Base-by-base conservation (phyloP, 1,140 invertebrate species). In the Lordiphosa mommai region DNA sequence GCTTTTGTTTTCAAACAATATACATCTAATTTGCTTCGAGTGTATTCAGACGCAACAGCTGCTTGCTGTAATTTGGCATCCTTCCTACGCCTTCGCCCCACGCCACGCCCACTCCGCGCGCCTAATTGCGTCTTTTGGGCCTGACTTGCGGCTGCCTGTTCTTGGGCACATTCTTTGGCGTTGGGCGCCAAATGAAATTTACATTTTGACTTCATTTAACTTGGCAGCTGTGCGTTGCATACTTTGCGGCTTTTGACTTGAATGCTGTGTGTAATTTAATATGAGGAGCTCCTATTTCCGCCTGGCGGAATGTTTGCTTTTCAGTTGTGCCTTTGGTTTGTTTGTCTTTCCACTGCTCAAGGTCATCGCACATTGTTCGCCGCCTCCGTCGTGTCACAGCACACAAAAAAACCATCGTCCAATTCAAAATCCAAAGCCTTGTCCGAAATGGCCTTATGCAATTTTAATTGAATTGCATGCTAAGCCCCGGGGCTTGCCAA, bases 181-280 rank as follows among this genome's bases (percentile, higher is more conserved):
- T 34, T 56, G 50, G 50, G 49, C 33, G 56, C 50, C 34, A 71
- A 80, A 82, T 76, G 71, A 82, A 80, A 82, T 80, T 80, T 80
- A 80, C 76, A 80, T 80, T 76, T 61, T 84, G 76, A 82, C 77
- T 84, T 72, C 77, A 82, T 82, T 82, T 82, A 84, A 76, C 77
- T 74, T 82, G 61, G 40, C 66, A 74, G n/a, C 29, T 17, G 27
- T 23, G 12, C 43, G 38, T 27, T 58, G 60, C 59, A 43, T 37
- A 44, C 16, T 52, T 51, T 66, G 61, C 44, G 65, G 65, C 38
- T 10, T 41, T 41, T 2, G n/a, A n/a, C 23, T 10, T 23, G 14
- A 23, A 32, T 48, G 32, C 51, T 53, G 63, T 63, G 51, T 70
- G 70, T 74, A 71, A 82, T 63, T 80, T 74, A 76, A 80, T 76